Percentiles rank a stretch among this genome's conserved stretches.
Evolutionary conservation across 2,797 vertebrate species (phyloP).

Genomic region (Lutjanus argentimaculatus): DNA sequence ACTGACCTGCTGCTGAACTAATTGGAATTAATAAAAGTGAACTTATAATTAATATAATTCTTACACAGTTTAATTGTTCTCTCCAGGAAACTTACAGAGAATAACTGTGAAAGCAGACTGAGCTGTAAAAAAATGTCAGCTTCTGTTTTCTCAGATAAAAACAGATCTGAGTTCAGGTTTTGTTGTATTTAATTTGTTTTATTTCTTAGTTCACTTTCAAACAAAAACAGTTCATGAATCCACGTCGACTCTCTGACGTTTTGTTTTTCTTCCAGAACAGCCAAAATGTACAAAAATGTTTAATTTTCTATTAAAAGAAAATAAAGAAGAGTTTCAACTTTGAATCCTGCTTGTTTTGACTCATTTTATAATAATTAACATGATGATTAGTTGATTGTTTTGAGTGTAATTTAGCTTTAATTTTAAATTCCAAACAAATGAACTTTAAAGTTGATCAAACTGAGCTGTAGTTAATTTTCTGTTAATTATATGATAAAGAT

Average conservation of each 20-base stretch:
- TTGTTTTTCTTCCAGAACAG: conserved; percentile 5
- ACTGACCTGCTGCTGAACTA: too few species aligned
- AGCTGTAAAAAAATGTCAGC: too few species aligned
- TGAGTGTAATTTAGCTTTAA: not conserved
- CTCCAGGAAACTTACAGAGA: not conserved
- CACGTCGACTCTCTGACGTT: not conserved
- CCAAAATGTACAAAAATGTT: conserved; percentile 33
- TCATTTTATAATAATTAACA: conserved; percentile 5
- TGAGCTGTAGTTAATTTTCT: not conserved
- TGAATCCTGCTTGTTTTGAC: conserved; percentile 12
- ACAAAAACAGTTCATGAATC: not conserved
- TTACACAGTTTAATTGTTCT: not conserved
- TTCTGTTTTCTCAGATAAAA: not conserved
- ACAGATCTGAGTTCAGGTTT: conserved; percentile 3
- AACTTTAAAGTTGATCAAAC: conserved; percentile 13
- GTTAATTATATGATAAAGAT: too few species aligned
- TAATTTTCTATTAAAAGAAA: conserved; percentile 43
- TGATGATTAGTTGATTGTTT: not conserved
- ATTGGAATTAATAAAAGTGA: too few species aligned
- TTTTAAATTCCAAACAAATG: conserved; percentile 2
- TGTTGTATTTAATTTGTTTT: not conserved
- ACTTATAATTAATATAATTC: too few species aligned
- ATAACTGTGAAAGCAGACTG: not conserved
- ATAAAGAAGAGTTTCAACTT: conserved; percentile 45
- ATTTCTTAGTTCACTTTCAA: not conserved